Base-by-base conservation (phyloP, 1,140 invertebrate species). In the Aphis gossypii region DNA sequence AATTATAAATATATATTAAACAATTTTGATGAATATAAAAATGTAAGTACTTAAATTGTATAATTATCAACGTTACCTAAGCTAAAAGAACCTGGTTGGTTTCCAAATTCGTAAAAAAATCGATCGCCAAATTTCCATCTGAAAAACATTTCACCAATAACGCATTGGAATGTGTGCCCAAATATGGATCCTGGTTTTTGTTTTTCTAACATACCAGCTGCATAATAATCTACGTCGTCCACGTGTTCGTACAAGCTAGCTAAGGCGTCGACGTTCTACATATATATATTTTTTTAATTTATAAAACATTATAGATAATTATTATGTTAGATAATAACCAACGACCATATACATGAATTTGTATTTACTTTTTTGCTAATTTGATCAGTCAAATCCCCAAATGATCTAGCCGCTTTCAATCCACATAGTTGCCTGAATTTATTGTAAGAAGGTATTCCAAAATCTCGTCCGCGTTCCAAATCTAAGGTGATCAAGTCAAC, bases 91-190 rank as follows among this genome's bases (percentile, higher is more conserved):
- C 96, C 95, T 1, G 96, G 95, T 93, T 96, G 96, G 90, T 96
- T 96, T 14, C 96, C 96, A 94, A 97, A 97, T 95, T 98, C 98
- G 94, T 97, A 99, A 96, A 97, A 99, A 95, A 96, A 97, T 93
- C 98, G 95, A 95, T 99, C 98, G 7, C 97, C 98, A 38, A 97
- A 96, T 94, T 98, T 96, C 6, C 97, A 97, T 93, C 97, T 96
- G 94, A 97, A 97, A 95, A 99, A 99, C 95, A 99, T 98, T 95
- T 97, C 97, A 0, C 96, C 97, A 1, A 99, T 95, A 93, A 99
- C 97, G 94, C 98, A 99, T 3, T 98, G 96, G 95, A 99, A 99
- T 0, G 98, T 99, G 3, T 98, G 98, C 0, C 99, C 99, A 3
- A 97, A 96, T 25, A 98, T 95, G 1, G 97, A 97, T 2, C 97